These are phyloP conservation scores for Glandiceps talaboti DNA, from an alignment of 53 echinoderm and acorn worm genomes.

Conservation along the genomic window DNA sequence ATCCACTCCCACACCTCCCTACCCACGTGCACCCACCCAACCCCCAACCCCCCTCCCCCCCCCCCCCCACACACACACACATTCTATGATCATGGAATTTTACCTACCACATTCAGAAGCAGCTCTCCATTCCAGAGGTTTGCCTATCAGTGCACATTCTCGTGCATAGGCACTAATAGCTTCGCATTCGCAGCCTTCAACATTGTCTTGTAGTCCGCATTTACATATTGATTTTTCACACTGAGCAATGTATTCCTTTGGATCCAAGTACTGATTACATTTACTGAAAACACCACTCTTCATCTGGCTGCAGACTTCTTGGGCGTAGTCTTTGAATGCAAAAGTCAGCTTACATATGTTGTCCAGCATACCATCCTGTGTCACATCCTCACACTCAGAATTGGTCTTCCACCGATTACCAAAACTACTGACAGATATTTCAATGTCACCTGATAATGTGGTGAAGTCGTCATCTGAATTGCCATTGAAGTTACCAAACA, in stretches of 20 bases:
- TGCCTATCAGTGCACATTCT: not conserved
- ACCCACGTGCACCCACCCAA: no score
- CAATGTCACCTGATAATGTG: constrained; percentile 4
- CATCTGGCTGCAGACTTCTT: not conserved
- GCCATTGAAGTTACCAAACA: constrained; percentile 48
- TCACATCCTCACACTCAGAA: not conserved
- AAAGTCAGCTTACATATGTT: not conserved
- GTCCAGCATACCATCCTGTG: not conserved
- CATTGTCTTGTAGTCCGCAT: not conserved
- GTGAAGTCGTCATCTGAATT: constrained; percentile 43
- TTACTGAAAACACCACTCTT: not conserved
- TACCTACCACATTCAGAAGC: not conserved
- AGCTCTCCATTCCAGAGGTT: not conserved
- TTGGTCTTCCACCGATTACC: not conserved
- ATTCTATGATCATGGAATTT: no score
- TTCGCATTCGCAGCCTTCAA: not conserved
- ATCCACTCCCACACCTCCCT: no score
- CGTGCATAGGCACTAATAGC: not conserved
- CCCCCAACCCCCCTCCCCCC: no score
- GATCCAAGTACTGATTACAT: not conserved
- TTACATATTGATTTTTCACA: not conserved
- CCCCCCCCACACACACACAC: no score
- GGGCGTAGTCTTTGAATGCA: not conserved
- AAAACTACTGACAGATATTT: not conserved
- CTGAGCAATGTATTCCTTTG: not conserved